These are phyloP conservation scores for Apodemia zela DNA, from an alignment of 2,888 invertebrate species.

Conservation along the genomic window DNA sequence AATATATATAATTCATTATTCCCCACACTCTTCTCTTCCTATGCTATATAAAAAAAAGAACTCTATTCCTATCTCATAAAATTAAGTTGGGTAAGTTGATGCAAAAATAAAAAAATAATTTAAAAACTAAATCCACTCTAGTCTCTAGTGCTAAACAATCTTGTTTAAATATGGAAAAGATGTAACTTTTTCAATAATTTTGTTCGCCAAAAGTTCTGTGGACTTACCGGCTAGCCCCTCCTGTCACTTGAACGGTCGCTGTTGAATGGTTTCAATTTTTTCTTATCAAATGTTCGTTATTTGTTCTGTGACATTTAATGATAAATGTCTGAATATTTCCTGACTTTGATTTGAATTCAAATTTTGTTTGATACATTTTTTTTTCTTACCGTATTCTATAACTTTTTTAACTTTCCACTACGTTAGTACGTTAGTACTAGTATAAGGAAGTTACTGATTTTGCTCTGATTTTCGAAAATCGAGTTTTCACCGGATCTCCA, in stretches of 20 bases:
- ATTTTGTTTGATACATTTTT: background rate
- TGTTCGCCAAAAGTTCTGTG: slow-evolving; percentile 5
- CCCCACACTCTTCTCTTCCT: too few species aligned
- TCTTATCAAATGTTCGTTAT: slow-evolving; percentile 7
- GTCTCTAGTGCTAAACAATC: background rate
- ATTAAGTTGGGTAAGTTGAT: background rate
- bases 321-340: background rate
- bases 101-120: background rate
- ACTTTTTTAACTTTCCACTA: too few species aligned
- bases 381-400: too few species aligned
- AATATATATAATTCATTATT: too few species aligned
- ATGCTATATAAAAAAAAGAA: too few species aligned
- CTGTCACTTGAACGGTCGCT: slow-evolving; percentile 1
- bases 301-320: background rate
- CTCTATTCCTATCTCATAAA: background rate
- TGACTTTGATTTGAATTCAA: background rate
- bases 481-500: too few species aligned
- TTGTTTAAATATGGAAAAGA: slow-evolving; percentile 3
- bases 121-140: background rate
- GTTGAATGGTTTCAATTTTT: slow-evolving; percentile 9
- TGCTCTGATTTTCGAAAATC: too few species aligned
- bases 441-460: too few species aligned
- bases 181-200: slow-evolving; percentile 16
- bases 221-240: background rate
- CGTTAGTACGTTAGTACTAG: too few species aligned